phyloP scores from a whole-genome alignment of 2,113 vertebrate species.

The Martes martes region DNA sequence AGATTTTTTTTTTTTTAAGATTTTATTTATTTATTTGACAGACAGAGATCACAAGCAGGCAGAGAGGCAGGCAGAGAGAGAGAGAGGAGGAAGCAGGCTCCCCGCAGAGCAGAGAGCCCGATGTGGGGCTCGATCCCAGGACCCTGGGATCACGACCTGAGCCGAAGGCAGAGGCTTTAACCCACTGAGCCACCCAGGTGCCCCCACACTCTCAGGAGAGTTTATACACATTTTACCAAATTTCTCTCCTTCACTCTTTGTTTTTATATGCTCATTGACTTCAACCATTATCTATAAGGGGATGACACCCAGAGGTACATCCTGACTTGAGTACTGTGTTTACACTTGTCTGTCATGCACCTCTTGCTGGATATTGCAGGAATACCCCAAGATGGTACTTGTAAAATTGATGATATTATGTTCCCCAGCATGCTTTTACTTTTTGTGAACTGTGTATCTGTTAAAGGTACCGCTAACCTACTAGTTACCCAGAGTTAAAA shows the following conservation, averaged over 20 bases:
- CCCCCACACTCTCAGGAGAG: background rate
- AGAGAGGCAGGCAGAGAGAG: no score
- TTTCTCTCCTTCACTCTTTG: background rate
- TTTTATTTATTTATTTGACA: no score
- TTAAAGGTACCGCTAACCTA: background rate
- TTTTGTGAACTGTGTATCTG: background rate
- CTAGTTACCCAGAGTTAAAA: background rate
- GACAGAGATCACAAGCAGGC: no score
- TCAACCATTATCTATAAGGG: background rate
- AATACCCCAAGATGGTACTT: background rate
- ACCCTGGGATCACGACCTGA: no score
- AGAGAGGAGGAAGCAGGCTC: no score
- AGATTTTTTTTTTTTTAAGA: no score
- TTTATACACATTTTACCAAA: background rate
- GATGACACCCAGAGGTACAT: background rate
- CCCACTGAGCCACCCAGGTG: no score
- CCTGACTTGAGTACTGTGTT: background rate
- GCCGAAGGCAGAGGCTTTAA: no score
- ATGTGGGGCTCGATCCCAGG: no score
- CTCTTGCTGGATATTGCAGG: background rate
- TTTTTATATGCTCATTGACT: background rate
- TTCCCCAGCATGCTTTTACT: background rate
- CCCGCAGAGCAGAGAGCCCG: no score
- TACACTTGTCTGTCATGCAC: background rate
- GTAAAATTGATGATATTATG: background rate